Evolutionary conservation across 2,113 vertebrate species (phyloP).

Genomic region (Acanthisitta chloris): DNA sequence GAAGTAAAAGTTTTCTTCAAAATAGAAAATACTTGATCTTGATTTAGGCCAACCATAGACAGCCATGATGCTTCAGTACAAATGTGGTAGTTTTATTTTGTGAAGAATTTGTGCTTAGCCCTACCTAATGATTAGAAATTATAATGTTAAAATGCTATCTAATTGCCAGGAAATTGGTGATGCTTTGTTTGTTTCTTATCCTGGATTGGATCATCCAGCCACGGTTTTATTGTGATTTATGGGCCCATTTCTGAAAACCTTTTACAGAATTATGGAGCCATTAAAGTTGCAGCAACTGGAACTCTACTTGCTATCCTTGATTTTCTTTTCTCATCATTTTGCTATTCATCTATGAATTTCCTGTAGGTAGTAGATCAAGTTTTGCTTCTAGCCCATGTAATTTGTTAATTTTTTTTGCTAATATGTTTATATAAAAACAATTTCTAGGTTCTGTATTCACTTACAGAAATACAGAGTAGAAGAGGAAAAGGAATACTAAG

Average conservation of each 20-base stretch:
- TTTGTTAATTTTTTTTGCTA: neutral
- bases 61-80: neutral
- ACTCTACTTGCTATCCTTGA: neutral
- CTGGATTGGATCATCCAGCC: neutral
- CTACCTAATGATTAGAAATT: neutral
- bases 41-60: neutral
- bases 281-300: neutral
- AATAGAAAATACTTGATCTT: neutral
- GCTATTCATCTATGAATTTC: neutral
- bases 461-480: neutral
- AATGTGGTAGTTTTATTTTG: neutral
- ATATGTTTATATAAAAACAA: neutral
- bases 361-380: neutral
- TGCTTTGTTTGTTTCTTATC: neutral
- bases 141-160: neutral
- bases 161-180: neutral
- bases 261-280: neutral
- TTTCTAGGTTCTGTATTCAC: neutral
- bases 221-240: conserved; percentile 2
- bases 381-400: neutral
- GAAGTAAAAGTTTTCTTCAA: neutral
- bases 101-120: neutral
- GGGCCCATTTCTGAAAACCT: neutral
- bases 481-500: neutral
- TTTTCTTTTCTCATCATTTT: conserved; percentile 4